These are phyloP conservation scores for Plagodis pulveraria DNA, from an alignment of 2,888 invertebrate genomes.

Conservation along the genomic window DNA sequence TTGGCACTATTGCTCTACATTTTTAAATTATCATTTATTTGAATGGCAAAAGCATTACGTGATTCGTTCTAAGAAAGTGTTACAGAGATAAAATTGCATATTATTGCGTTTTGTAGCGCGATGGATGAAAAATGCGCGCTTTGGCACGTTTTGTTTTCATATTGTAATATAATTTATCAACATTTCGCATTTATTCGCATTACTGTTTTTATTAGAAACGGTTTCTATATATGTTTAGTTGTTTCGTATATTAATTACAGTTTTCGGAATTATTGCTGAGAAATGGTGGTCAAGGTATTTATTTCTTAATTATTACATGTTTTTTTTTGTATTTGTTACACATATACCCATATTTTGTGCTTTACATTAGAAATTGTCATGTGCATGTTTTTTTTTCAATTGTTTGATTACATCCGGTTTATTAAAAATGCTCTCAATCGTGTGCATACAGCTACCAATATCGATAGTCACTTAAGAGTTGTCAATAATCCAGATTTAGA, in stretches of 20 bases:
- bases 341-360: too few relatives aligned
- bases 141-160: slow-evolving; percentile 37
- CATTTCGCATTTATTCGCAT: slow-evolving; percentile 35
- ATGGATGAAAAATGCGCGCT: slow-evolving; percentile 26
- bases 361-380: not conserved
- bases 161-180: slow-evolving; percentile 27
- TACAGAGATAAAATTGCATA: slow-evolving; percentile 23
- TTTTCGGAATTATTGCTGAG: slow-evolving; percentile 15
- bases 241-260: slow-evolving; percentile 11
- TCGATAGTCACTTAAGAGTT: too few relatives aligned
- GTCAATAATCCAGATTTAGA: too few relatives aligned
- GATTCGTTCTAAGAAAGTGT: slow-evolving; percentile 23
- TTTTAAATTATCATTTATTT: not conserved
- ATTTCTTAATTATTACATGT: slow-evolving; percentile 2
- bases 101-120: slow-evolving; percentile 21
- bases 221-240: slow-evolving; percentile 22
- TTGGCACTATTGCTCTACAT: slow-evolving; percentile 9
- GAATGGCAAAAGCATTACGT: slow-evolving; percentile 17
- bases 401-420: too few relatives aligned
- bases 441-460: too few relatives aligned
- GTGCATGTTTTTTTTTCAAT: not conserved
- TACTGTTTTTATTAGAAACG: slow-evolving; percentile 24
- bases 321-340: not conserved
- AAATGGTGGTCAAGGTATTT: slow-evolving; percentile 29
- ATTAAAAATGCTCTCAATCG: too few relatives aligned